These are phyloP conservation scores for Tetragonula carbonaria DNA, from an alignment of 2,888 invertebrate genomes.

Conservation along the genomic window DNA sequence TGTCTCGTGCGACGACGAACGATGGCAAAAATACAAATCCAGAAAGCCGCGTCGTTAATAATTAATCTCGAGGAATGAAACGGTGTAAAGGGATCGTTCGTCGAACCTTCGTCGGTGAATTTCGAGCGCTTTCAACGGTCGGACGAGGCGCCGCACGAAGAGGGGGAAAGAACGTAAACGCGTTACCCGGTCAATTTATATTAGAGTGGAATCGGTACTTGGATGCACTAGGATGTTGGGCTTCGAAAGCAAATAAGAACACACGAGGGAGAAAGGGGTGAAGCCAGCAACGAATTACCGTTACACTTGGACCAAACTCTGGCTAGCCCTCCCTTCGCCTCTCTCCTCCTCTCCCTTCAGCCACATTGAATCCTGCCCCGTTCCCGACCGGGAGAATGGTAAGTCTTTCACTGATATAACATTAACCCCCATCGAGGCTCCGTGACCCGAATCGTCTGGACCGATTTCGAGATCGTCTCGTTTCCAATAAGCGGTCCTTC, in stretches of 20 bases:
- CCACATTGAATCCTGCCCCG: conserved; percentile 40
- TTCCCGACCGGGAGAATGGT: conserved; percentile 62
- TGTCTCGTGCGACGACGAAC: no score
- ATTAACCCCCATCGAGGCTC: conserved; percentile 68
- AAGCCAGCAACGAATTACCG: conserved; percentile 55
- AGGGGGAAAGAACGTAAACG: conserved; percentile 9
- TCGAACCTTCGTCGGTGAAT: background rate
- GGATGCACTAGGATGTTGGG: conserved; percentile 22
- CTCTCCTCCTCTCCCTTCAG: background rate
- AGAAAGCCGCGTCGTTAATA: background rate
- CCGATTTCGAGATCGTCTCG: conserved; percentile 62
- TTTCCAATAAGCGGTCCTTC: conserved; percentile 62
- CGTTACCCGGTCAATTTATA: background rate
- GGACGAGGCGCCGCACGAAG: background rate
- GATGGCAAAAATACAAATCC: background rate
- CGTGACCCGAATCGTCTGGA: conserved; percentile 68
- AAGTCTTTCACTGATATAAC: conserved; percentile 67
- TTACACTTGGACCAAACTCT: conserved; percentile 1
- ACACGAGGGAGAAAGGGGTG: conserved; percentile 24
- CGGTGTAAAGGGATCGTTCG: background rate
- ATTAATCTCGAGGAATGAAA: background rate
- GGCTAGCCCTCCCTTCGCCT: background rate
- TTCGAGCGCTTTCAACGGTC: background rate
- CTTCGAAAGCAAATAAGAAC: conserved; percentile 42
- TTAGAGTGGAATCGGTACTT: conserved; percentile 30